Percentiles rank a stretch among this genome's conserved stretches.
Conservation (phyloP, 2,888 invertebrate genomes). For the Neoitamus cyanurus region DNA sequence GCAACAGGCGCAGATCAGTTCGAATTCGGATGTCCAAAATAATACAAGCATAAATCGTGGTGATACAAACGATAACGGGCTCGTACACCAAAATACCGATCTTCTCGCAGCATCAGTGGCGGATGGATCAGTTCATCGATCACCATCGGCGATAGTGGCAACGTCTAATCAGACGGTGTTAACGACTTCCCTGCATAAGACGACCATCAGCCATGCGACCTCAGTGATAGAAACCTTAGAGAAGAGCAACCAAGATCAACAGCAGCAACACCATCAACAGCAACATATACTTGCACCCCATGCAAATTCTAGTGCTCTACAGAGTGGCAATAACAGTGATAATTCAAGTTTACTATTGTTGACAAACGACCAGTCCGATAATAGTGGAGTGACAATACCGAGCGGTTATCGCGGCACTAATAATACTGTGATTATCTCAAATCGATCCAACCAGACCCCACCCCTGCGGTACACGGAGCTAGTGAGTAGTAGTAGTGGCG, state of each 20-base stretch:
- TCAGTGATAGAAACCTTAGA: conserved; percentile 46
- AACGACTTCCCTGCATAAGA: conserved; percentile 1
- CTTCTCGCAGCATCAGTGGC: conserved; percentile 15
- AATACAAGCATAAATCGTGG: conserved; percentile 27
- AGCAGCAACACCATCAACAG: conserved; percentile 22
- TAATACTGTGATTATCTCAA: conserved; percentile 63
- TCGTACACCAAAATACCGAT: conserved; percentile 52
- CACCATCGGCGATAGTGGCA: conserved; percentile 53
- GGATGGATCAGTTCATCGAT: conserved; percentile 47
- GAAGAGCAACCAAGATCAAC: conserved; percentile 29
- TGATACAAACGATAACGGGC: background rate
- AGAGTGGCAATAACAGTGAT: conserved; percentile 49
- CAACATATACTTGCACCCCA: background rate
- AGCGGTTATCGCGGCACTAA: conserved; percentile 63
- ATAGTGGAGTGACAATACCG: conserved; percentile 55
- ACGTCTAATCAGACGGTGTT: conserved; percentile 46
- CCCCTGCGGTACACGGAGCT: conserved; percentile 50
- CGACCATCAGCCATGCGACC: conserved; percentile 22
- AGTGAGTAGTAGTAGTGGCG: conserved; percentile 36
- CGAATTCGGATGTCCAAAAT: conserved; percentile 23
- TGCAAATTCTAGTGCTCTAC: conserved; percentile 23
- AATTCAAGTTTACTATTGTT: conserved; percentile 52
- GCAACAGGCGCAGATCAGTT: conserved; percentile 50
- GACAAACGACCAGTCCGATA: conserved; percentile 47
- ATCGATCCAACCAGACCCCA: conserved; percentile 44